Evolutionary conservation across 2,888 invertebrate species (phyloP).

Genomic region (Cynaeus angustus): DNA sequence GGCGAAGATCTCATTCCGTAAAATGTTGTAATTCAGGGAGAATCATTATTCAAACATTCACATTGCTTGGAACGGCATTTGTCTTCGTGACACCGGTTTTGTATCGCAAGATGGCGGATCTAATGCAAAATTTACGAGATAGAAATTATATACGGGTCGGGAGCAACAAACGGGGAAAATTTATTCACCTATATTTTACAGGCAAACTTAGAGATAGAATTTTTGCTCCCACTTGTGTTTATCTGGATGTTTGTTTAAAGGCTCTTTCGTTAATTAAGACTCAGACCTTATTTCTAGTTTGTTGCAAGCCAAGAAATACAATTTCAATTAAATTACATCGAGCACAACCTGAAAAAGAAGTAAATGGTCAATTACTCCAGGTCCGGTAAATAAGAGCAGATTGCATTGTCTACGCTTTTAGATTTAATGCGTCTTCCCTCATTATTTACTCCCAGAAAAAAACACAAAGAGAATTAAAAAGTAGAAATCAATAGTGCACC

Average conservation of each 20-base stretch:
- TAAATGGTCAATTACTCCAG: conserved; percentile 37
- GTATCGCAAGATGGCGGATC: conserved; percentile 11
- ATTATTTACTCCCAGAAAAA: conserved; percentile 17
- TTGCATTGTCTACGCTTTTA: conserved; percentile 30
- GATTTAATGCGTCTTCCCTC: conserved; percentile 19
- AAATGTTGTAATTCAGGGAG: conserved; percentile 12
- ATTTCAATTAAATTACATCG: conserved; percentile 28
- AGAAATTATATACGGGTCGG: background rate
- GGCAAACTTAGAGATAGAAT: no score
- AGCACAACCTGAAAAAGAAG: conserved; percentile 19
- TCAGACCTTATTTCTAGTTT: background rate
- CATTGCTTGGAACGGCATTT: conserved; percentile 26
- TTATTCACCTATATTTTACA: background rate
- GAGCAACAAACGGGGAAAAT: background rate
- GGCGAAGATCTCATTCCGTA: conserved; percentile 12
- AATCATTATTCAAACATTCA: conserved; percentile 35
- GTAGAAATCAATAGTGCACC: background rate
- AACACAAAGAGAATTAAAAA: conserved; percentile 4
- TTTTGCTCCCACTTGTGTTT: no score
- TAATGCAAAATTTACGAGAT: background rate
- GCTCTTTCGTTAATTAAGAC: background rate
- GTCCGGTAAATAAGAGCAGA: conserved; percentile 35
- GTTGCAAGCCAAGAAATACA: conserved; percentile 16
- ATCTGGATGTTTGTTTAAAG: no score
- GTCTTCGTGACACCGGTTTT: conserved; percentile 30